phyloP scores from a whole-genome alignment of 2,888 invertebrate species.

The Lycocerus yunnanus region DNA sequence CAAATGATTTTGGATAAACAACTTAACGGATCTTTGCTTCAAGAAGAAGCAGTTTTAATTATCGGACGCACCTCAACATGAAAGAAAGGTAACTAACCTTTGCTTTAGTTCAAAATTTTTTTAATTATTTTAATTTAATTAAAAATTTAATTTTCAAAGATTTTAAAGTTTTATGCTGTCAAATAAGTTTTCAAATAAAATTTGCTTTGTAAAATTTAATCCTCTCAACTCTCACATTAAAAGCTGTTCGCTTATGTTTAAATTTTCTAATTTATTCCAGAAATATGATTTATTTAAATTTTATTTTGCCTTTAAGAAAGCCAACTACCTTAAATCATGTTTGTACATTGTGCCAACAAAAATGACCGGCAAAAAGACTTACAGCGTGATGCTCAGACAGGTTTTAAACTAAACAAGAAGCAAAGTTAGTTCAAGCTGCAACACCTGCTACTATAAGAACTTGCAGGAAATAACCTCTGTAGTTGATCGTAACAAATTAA shows the following conservation, averaged over 20 bases:
- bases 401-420: background rate
- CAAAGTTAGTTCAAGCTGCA: background rate
- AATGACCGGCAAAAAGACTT: background rate
- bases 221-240: background rate
- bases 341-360: background rate
- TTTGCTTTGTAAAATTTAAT: background rate
- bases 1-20: slow-evolving; percentile 99
- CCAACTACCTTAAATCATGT: too few relatives aligned
- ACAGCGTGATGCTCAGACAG: background rate
- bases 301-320: background rate
- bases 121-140: background rate
- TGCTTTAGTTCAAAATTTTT: background rate
- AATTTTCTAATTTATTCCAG: background rate
- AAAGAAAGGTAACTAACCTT: background rate
- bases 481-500: background rate
- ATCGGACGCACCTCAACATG: background rate
- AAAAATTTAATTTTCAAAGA: background rate
- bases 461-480: background rate
- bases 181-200: too few relatives aligned
- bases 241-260: background rate
- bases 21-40: slow-evolving; percentile 95
- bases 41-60: slow-evolving; percentile 80
- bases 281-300: background rate
- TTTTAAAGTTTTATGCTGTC: background rate
- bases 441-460: background rate